Evolutionary conservation across 2,888 invertebrate species (phyloP), one percentile per base, ranked within the genome.

Genomic region (Scrobipalpa costella): DNA sequence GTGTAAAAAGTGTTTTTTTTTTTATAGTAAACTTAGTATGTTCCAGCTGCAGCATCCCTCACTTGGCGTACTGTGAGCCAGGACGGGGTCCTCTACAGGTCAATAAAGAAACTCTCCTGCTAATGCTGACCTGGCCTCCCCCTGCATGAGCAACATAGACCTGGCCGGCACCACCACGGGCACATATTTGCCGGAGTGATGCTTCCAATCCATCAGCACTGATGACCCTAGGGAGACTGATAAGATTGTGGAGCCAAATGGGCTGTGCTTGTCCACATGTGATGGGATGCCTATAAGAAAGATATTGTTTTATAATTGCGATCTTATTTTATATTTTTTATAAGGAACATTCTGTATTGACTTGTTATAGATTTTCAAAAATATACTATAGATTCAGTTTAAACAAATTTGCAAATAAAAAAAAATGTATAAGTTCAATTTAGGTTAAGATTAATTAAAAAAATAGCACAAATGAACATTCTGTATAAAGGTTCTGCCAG

Each of bases 231-330:
- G 90, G 2, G 98, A 98, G 0, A 99, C 81, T 0, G 98, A 97
- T 33, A 98, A 80, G 67, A 99, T 96, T 1, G 95, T 96, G 76
- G 95, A 95, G 69, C 96, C 95, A 86, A 99, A 99, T 0, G 98
- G 96, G 83, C 98, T 98, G 79, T 98, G 98, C 0, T 97, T 98
- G 81, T 99, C 99, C 19, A 98, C 94, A 85, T 99, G 99, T 0
- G 96, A 94, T 38, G 99, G 99, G 79, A 99, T 99, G 47, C 98
- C 97, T 96, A 75, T 1, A 71, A 72, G 50, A 58, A 11, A 50
- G 3, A 15, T 17, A 1, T 19, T 7, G 11, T 38, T 38, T 38
- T 38, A n/a, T n/a, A n/a, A n/a, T 38, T 11, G 7, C 8, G 11
- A 38, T 11, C 38, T 38, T 6, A 40, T 13, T 40, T 11, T 40